These are phyloP conservation scores for Maconellicoccus hirsutus DNA, from an alignment of 1,140 invertebrate genomes.

Conservation along the genomic window DNA sequence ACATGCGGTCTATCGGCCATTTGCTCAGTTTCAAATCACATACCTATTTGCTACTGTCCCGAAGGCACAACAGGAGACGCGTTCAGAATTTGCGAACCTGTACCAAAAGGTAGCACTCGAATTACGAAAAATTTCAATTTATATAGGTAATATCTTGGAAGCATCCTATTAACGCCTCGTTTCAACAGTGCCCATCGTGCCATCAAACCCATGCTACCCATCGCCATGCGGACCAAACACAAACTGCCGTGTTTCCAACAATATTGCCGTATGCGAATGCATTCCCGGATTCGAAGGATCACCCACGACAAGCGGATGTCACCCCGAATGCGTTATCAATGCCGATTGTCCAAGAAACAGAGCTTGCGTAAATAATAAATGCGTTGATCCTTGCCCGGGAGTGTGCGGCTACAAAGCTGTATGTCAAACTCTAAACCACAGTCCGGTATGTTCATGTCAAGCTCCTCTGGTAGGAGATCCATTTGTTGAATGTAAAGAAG, in stretches of 20 bases:
- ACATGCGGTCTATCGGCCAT: slow-evolving; percentile 50
- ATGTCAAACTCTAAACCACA: slow-evolving; percentile 63
- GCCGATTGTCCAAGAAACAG: slow-evolving; percentile 58
- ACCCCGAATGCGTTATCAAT: slow-evolving; percentile 61
- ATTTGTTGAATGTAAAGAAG: slow-evolving; percentile 51
- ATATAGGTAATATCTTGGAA: background rate
- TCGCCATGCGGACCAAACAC: slow-evolving; percentile 64
- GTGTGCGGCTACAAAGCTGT: slow-evolving; percentile 54
- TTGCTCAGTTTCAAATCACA: slow-evolving; percentile 55
- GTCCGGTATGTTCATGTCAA: slow-evolving; percentile 65
- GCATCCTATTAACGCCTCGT: too few relatives aligned
- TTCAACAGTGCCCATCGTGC: slow-evolving; percentile 15
- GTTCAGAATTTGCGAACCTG: slow-evolving; percentile 41
- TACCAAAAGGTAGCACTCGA: slow-evolving; percentile 26
- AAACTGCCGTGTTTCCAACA: slow-evolving; percentile 44
- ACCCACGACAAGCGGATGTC: slow-evolving; percentile 45
- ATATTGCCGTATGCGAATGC: slow-evolving; percentile 57
- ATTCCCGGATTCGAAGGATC: slow-evolving; percentile 50
- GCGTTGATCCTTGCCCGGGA: slow-evolving; percentile 59
- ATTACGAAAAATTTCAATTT: background rate
- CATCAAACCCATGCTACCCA: slow-evolving; percentile 46
- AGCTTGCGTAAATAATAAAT: slow-evolving; percentile 59
- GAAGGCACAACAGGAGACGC: slow-evolving; percentile 47
- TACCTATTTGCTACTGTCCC: slow-evolving; percentile 58
- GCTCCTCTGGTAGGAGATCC: slow-evolving; percentile 58